Percentiles rank a stretch among this genome's conserved stretches.
phyloP scores from a whole-genome alignment of 1,140 invertebrate species.

The Olivierus martensii region DNA sequence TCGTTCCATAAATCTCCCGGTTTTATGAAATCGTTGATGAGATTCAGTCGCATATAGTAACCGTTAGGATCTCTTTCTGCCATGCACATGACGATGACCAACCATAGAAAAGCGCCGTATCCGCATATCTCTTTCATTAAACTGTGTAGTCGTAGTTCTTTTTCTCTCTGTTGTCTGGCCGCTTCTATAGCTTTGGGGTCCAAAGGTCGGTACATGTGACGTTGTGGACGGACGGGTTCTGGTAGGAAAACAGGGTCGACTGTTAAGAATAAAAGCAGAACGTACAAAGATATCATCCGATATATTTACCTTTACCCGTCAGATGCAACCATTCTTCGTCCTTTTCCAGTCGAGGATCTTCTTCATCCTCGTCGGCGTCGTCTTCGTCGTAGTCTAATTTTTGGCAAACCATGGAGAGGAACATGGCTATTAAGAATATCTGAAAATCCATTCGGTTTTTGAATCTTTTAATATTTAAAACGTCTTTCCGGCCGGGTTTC shows the following conservation, averaged over 20 bases:
- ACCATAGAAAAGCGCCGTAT: constrained; percentile 36
- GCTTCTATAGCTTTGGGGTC: constrained; percentile 3
- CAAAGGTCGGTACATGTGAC: constrained; percentile 8
- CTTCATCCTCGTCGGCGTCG: constrained; percentile 16
- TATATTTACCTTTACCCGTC: too few species aligned
- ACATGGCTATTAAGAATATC: constrained; percentile 10
- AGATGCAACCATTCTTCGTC: constrained; percentile 12
- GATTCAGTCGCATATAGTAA: constrained; percentile 28
- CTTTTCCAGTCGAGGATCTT: constrained; percentile 5
- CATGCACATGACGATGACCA: constrained; percentile 36
- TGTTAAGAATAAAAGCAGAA: too few species aligned
- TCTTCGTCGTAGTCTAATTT: constrained; percentile 13
- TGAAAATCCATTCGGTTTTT: too few species aligned
- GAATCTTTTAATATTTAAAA: too few species aligned
- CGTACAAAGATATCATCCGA: too few species aligned
- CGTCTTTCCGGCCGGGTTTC: too few species aligned
- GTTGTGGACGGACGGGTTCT: too few species aligned
- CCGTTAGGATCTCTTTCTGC: constrained; percentile 30
- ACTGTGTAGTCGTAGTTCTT: constrained; percentile 34
- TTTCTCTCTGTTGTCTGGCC: constrained; percentile 22
- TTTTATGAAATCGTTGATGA: constrained; percentile 29
- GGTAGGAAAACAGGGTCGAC: too few species aligned
- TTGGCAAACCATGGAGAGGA: constrained; percentile 8
- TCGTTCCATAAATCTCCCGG: constrained; percentile 15
- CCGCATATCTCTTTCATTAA: constrained; percentile 34